These are phyloP conservation scores for Phyto melanocephala DNA, from an alignment of 2,888 invertebrate species.

Conservation along the genomic window DNA sequence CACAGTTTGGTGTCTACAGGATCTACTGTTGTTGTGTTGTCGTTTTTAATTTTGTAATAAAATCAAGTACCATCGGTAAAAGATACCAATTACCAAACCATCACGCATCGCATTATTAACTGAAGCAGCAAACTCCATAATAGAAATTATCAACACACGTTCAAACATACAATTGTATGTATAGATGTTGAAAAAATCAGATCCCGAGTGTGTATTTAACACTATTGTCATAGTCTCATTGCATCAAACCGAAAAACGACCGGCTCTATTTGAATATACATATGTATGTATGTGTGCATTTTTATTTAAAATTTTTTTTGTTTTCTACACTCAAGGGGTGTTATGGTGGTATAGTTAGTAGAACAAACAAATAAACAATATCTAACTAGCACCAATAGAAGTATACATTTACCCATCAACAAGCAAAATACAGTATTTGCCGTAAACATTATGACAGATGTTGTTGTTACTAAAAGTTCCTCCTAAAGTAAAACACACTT, in stretches of 20 bases:
- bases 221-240: constrained; percentile 35
- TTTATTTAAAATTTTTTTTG: too few relatives aligned
- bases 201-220: constrained; percentile 61
- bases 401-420: constrained; percentile 20
- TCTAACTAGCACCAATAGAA: constrained; percentile 31
- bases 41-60: constrained; percentile 59
- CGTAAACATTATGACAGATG: neutral
- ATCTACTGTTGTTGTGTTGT: constrained; percentile 25
- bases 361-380: constrained; percentile 29
- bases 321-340: constrained; percentile 45
- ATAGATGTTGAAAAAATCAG: constrained; percentile 24
- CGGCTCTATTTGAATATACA: neutral
- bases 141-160: constrained; percentile 26
- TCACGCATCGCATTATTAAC: constrained; percentile 43
- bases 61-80: constrained; percentile 58
- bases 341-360: constrained; percentile 44
- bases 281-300: too few relatives aligned
- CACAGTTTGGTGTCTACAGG: neutral
- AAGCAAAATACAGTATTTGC: constrained; percentile 20
- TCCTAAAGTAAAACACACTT: too few relatives aligned
- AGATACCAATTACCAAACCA: constrained; percentile 60
- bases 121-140: constrained; percentile 47
- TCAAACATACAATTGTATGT: neutral
- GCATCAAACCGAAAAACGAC: constrained; percentile 3
- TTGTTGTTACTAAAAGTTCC: neutral